Conservation (phyloP, 2,113 vertebrate species). For the Cyprinodon variegatus region DNA sequence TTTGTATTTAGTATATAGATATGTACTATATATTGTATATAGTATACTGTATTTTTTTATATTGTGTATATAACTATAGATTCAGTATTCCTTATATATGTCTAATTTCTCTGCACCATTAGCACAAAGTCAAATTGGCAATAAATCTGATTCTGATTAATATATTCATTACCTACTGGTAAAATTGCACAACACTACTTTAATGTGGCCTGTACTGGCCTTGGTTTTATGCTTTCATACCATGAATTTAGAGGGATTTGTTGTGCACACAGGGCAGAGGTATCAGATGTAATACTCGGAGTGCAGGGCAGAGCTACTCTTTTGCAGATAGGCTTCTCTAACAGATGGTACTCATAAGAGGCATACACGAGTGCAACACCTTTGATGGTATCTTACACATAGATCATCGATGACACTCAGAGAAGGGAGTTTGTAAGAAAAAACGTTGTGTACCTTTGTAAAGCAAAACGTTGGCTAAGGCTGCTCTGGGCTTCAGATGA, state of each 20-base stretch:
- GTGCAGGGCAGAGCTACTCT: constrained; percentile 4
- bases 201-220: constrained; percentile 9
- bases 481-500: constrained; percentile 45
- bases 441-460: constrained; percentile 32
- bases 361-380: constrained; percentile 5
- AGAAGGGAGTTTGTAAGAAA: constrained; percentile 35
- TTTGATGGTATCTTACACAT: constrained; percentile 39
- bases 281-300: constrained; percentile 14
- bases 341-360: constrained; percentile 19
- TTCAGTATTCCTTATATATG: no score
- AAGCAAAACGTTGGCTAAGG: constrained; percentile 25
- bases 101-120: no score
- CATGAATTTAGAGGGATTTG: constrained; percentile 19
- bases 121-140: no score
- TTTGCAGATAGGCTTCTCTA: constrained; percentile 13
- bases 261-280: constrained; percentile 18
- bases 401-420: constrained; percentile 47
- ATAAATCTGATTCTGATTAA: no score
- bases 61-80: no score
- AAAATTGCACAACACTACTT: constrained; percentile 20
- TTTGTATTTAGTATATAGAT: no score
- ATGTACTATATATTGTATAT: no score
- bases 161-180: no score
- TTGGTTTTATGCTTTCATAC: constrained; percentile 17
- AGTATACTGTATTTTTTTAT: no score